Conservation (phyloP, 2,888 invertebrate species). For the Osmoderma eremita region DNA sequence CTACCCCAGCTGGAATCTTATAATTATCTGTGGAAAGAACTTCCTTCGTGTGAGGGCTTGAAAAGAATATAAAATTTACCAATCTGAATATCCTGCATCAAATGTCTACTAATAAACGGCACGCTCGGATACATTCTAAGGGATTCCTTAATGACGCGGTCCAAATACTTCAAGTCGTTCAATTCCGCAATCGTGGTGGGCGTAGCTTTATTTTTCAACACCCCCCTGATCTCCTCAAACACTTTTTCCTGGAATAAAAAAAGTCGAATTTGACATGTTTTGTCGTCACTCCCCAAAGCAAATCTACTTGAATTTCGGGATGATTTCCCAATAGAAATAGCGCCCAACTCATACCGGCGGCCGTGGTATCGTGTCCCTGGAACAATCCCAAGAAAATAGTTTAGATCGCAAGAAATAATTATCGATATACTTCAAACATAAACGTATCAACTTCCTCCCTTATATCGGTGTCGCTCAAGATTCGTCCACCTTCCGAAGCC, state of each 20-base stretch:
- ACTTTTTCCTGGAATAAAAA: constrained; percentile 47
- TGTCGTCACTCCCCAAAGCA: too few species aligned
- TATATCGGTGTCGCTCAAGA: constrained; percentile 54
- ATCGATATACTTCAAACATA: constrained; percentile 54
- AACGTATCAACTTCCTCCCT: constrained; percentile 63
- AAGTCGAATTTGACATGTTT: too few species aligned
- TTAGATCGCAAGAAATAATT: not conserved
- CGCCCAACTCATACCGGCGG: constrained; percentile 58
- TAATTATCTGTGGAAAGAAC: constrained; percentile 46
- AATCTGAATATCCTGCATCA: constrained; percentile 51
- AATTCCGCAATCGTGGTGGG: constrained; percentile 50
- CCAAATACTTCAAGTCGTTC: constrained; percentile 54
- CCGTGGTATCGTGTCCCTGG: constrained; percentile 62
- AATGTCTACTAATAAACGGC: constrained; percentile 51
- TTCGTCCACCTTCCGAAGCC: constrained; percentile 44
- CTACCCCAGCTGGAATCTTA: constrained; percentile 26
- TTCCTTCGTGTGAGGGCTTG: not conserved
- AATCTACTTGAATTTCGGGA: constrained; percentile 60
- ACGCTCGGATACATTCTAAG: constrained; percentile 54
- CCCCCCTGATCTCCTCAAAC: constrained; percentile 49
- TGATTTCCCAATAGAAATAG: constrained; percentile 59
- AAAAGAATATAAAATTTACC: constrained; percentile 45
- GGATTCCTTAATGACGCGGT: constrained; percentile 55
- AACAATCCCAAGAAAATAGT: constrained; percentile 38
- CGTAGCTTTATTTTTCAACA: constrained; percentile 48